These are phyloP conservation scores for Artibeus lituratus DNA, from an alignment of 2,797 vertebrate species.

Conservation along the genomic window DNA sequence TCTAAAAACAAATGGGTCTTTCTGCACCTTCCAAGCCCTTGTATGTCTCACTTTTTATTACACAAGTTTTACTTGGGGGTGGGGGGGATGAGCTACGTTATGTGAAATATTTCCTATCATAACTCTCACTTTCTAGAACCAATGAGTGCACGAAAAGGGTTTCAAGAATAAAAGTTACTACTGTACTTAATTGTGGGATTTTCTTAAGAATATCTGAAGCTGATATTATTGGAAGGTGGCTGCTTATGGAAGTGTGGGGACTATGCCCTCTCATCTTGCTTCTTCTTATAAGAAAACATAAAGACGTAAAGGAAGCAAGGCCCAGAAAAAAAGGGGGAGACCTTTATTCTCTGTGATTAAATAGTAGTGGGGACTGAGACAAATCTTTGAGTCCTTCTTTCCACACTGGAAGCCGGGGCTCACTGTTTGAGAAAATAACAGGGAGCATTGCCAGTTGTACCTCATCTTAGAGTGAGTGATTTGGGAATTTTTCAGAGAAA, in stretches of 20 bases:
- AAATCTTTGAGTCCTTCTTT: not conserved
- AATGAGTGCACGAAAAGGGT: accelerated
- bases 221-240: not conserved
- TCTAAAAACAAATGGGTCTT: not conserved
- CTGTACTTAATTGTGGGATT: not conserved
- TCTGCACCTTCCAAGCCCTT: not conserved
- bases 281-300: not conserved
- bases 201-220: not conserved
- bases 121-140: not conserved
- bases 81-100: accelerated
- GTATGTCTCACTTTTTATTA: not conserved
- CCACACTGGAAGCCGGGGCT: not conserved
- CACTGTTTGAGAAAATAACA: not conserved
- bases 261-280: not conserved
- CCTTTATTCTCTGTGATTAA: not conserved
- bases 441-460: not conserved
- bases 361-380: not conserved
- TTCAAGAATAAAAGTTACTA: not conserved
- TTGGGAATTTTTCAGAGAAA: not conserved
- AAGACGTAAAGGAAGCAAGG: not conserved
- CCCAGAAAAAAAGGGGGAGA: not conserved
- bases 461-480: too few species aligned
- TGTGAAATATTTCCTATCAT: not conserved
- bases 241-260: accelerated
- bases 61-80: not conserved